Evolutionary conservation across 2,113 vertebrate species (phyloP).

Genomic region (Thamnophis sirtalis): DNA sequence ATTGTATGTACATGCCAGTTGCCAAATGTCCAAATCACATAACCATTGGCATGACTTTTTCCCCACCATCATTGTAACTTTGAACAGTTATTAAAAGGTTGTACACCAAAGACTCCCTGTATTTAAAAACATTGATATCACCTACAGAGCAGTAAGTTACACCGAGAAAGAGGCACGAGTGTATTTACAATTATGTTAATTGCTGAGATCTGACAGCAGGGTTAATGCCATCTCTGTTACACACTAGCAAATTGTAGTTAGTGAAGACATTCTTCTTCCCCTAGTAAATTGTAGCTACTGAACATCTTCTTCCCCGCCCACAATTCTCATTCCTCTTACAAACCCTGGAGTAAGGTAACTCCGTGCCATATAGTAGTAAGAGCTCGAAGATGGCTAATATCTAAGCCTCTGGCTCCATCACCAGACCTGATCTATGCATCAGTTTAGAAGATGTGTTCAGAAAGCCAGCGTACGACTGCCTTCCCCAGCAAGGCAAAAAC

Average conservation of each 20-base stretch:
- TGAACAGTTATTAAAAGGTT: neutral
- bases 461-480: neutral
- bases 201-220: constrained; percentile 20
- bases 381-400: constrained; percentile 13
- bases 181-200: neutral
- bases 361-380: neutral
- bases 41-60: neutral
- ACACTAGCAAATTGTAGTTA: constrained; percentile 30
- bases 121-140: neutral
- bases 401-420: constrained; percentile 29
- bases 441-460: neutral
- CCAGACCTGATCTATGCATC: constrained; percentile 1
- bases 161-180: neutral
- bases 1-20: neutral
- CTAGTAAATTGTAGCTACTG: constrained; percentile 22
- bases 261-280: constrained; percentile 1
- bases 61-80: neutral
- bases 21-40: neutral
- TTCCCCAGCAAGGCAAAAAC: neutral
- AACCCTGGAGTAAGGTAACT: neutral
- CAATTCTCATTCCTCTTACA: neutral
- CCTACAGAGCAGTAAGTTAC: neutral
- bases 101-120: neutral
- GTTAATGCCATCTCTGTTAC: constrained; percentile 27
- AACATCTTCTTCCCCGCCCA: constrained; percentile 3